Conservation (phyloP, 2,888 invertebrate genomes). For the Chromoteleia sp. region DNA sequence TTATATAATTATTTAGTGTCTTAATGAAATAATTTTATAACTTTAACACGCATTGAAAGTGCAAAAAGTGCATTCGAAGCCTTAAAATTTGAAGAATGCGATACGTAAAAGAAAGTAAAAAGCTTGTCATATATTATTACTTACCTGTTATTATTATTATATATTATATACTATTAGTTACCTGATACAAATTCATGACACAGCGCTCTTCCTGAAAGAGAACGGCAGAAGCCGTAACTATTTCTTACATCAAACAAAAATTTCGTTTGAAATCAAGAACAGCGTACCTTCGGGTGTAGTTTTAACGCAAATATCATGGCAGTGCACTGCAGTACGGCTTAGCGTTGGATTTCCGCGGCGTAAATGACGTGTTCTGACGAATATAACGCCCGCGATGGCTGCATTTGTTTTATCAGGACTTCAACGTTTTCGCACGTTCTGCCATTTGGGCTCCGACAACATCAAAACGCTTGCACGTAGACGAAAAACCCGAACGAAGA, state of each 20-base stretch:
- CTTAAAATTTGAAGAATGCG: too few species aligned
- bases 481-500: not conserved
- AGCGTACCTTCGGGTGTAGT: constrained; percentile 23
- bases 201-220: not conserved
- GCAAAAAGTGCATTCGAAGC: too few species aligned
- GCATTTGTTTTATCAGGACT: constrained; percentile 32
- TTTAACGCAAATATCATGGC: constrained; percentile 3
- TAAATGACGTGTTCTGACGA: constrained; percentile 51
- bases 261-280: constrained; percentile 23
- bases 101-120: too few species aligned
- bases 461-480: constrained; percentile 12
- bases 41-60: too few species aligned
- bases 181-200: too few species aligned
- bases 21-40: too few species aligned
- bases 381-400: constrained; percentile 24
- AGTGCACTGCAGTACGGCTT: constrained; percentile 30
- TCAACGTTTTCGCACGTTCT: constrained; percentile 16
- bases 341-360: constrained; percentile 32
- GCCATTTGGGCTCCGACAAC: constrained; percentile 24
- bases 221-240: constrained; percentile 10
- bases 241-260: constrained; percentile 19
- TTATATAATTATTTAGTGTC: too few species aligned
- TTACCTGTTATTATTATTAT: too few species aligned
- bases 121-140: too few species aligned
- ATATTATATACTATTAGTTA: too few species aligned